phyloP scores from a whole-genome alignment of 2,797 vertebrate species.

The Lacerta bilineata region DNA sequence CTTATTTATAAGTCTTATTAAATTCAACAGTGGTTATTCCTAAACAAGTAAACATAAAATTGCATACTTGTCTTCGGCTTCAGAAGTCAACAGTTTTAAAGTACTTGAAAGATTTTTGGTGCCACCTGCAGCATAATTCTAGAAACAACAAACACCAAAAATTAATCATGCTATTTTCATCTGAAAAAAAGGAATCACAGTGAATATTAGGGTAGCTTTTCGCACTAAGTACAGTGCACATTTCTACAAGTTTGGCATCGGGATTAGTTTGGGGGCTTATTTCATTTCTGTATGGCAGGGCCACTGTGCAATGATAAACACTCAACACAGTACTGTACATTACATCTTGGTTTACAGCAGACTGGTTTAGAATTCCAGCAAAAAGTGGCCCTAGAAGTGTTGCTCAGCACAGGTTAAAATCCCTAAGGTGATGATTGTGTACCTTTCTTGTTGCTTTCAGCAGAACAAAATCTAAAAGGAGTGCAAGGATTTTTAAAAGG shows the following conservation, averaged over 20 bases:
- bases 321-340: neutral
- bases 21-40: neutral
- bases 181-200: neutral
- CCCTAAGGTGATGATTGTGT: neutral
- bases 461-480: neutral
- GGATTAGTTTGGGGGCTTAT: neutral
- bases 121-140: conserved; percentile 29
- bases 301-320: neutral
- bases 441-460: neutral
- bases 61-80: neutral
- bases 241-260: neutral
- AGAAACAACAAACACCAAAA: conserved; percentile 1
- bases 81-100: neutral
- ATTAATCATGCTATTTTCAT: neutral
- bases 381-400: neutral
- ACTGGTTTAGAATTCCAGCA: neutral
- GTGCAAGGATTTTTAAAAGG: neutral
- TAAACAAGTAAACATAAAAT: neutral
- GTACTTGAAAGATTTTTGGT: neutral
- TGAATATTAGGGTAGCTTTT: neutral
- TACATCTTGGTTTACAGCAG: neutral
- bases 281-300: neutral
- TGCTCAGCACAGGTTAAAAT: neutral
- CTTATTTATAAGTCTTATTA: neutral
- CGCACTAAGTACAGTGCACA: neutral